phyloP scores from a whole-genome alignment of 2,888 invertebrate species.

The Ferdinandea cuprea region DNA sequence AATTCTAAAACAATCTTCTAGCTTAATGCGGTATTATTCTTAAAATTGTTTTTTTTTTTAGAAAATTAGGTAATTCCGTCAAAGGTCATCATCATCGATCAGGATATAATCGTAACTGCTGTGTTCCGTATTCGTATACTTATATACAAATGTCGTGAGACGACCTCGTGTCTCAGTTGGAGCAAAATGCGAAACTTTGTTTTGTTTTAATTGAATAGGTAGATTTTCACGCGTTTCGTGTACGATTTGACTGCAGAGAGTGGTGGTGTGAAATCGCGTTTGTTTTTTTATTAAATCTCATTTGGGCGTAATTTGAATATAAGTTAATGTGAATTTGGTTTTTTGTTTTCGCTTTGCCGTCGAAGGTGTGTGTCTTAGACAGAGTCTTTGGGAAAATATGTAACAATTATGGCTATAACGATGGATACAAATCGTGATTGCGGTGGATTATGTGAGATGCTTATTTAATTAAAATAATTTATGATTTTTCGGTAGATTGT shows the following conservation, averaged over 20 bases:
- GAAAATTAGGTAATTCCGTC: neutral
- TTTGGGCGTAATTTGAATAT: slow-evolving; percentile 50
- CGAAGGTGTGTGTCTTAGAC: slow-evolving; percentile 3
- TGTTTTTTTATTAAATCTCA: slow-evolving; percentile 5
- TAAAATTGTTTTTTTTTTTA: too few species aligned
- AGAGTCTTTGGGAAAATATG: slow-evolving; percentile 51
- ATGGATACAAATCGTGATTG: slow-evolving; percentile 60
- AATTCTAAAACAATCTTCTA: too few species aligned
- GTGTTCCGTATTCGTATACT: slow-evolving; percentile 16
- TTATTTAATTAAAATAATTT: slow-evolving; percentile 33
- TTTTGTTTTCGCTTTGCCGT: neutral
- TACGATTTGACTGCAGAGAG: slow-evolving; percentile 5
- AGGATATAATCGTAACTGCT: slow-evolving; percentile 3
- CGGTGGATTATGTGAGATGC: slow-evolving; percentile 49
- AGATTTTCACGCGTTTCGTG: slow-evolving; percentile 65
- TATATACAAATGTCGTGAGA: slow-evolving; percentile 30
- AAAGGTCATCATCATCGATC: slow-evolving; percentile 47
- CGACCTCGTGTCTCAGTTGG: slow-evolving; percentile 47
- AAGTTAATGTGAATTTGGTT: slow-evolving; percentile 28
- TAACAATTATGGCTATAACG: slow-evolving; percentile 53
- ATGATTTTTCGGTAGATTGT: neutral
- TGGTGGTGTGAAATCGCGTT: slow-evolving; percentile 37
- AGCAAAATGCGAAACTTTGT: slow-evolving; percentile 38
- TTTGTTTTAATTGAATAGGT: slow-evolving; percentile 53
- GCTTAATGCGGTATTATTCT: too few species aligned